Base-by-base conservation (phyloP, 2,113 vertebrate genomes). In the Phainopepla nitens region DNA sequence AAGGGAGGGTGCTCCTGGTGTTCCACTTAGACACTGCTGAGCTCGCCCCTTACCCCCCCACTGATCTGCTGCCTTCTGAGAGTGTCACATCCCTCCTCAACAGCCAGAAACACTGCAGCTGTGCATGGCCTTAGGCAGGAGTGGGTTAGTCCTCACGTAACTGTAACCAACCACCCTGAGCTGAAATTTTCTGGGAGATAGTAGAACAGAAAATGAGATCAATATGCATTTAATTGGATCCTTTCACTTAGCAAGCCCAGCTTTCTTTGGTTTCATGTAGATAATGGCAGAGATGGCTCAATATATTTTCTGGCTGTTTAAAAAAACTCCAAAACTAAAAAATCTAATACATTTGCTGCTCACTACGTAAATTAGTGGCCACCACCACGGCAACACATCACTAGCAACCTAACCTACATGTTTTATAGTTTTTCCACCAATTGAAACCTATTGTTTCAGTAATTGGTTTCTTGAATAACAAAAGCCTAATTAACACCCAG, bases 341-440 rank as follows among this genome's bases (percentile, higher is more conserved):
- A 35, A 16, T 16, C 19, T 24, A 33, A 13, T 2, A 11, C 2
- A 9, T 61, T 49, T 64, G 14, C 39, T 23, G 28, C n/a, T 60
- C 0, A 0, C 13, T 82, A 4, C 0, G 2, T 39, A 27, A 70
- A 4, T 61, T 54, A 44, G 27, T 51, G 31, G 28, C 36, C 23
- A 49, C 13, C 29, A 58, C n/a, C 22, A 15, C 6, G 16, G 44
- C 17, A 66, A 68, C 22, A 51, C 8, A 50, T 54, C 27, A 23
- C 15, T 51, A 66, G 23, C 54, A 89, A 58, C 7, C 15, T 81
- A 62, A 62, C 15, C 15, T 71, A n/a, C 13, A 6, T 18, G 5
- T 41, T 83, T 66, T 25, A 36, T 12, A 56, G 7, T 27, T 89
- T 71, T 86, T 33, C 64, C 31, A 64, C 8, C 11, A 22, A 5